Base-by-base conservation (phyloP, 2,113 vertebrate species). In the Pseudorectes ferrugineus region DNA sequence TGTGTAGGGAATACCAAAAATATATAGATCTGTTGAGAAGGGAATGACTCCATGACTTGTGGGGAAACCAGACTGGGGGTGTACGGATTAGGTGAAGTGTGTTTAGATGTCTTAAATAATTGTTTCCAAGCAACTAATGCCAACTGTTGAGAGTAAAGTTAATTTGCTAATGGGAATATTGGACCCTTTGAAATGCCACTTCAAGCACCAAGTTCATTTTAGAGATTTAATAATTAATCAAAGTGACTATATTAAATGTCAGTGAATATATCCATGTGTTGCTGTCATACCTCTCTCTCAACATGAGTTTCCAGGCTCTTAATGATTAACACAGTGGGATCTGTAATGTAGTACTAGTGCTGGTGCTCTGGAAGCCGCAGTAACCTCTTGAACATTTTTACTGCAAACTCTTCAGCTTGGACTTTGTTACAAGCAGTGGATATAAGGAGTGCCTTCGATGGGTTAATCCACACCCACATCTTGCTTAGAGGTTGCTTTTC, bases 201-300 rank as follows among this genome's bases (percentile, higher is more conserved):
- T 94, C 85, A 92, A 92, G 59, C 79, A 92, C 76, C 72, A 91
- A 63, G 70, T 85, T 90, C 9, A 1, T 89, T 95, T 92, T 87
- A 94, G 89, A 85, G 63, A 82, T 77, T 96, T 96, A 95, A 97
- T 95, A 94, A 96, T 96, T 96, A 93, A 95, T 96, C 90, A 94
- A 93, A 96, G 74, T 54, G 87, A 92, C 79, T 96, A 15, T 89
- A 85, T 89, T 95, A 89, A 96, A 95, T 93, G 91, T 92, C 81
- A 95, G 38, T 43, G 84, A 92, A 61, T 88, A 71, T 80, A 55
- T 49, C 81, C 2, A 5, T 72, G 71, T 7, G 1, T 90, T 94
- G 71, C 66, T 88, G 26, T 86, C 71, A 26, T 83, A 81, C 26
- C 61, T 85, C 61, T 92, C 62, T 89, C 88, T 95, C 89, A 85